Evolutionary conservation across 1,140 invertebrate species (phyloP), one percentile per base, ranked within the genome.

Genomic region (silkworm (Bombyx mori)): DNA sequence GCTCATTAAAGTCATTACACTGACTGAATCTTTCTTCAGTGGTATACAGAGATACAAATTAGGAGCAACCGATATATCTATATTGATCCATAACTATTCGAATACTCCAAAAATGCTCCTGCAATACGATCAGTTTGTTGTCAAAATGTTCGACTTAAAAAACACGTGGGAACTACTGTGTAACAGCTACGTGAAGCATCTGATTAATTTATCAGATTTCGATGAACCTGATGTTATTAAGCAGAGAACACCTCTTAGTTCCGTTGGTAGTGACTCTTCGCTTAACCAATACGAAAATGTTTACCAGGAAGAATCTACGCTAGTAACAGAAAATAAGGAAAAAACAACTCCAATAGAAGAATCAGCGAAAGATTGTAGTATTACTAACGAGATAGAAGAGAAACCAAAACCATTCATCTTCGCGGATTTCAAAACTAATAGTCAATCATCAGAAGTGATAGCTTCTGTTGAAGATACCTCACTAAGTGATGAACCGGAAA

Each of bases 1-100:
- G 93, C 93, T 96, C 2, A 93, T 97, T 3, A 95, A 96, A 75
- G 92, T 96, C n/a, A 93, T 97, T 51, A 92, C 95, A 1, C 80
- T 97, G 18, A 93, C 97, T 53, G 95, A 97, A 75, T 88, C 97
- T 52, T 92, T 93, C 75, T 84, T 94, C 26, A 90, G 91, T 70
- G 91, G 92, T 42, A 90, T 92, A 51, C 81, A 89, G 42, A 90
- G 88, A 45, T 91, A 91, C 47, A 87, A 88, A 61, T 86, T 92
- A 42, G 91, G 90, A 50, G 71, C 91, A 1, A 90, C 92, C 47
- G 90, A 91, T 48, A 89, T 94, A 6, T 92, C 93, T 49, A 89
- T 88, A 52, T 90, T 94, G 46, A 70, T 95, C 8, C 90, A 90
- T 57, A 89, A 88, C 22, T 90, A 89, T 59, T 84, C 86, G 5